Evolutionary conservation across 2,113 vertebrate species (phyloP), one percentile per base, ranked within the genome.

Genomic region (Ochotona princeps): DNA sequence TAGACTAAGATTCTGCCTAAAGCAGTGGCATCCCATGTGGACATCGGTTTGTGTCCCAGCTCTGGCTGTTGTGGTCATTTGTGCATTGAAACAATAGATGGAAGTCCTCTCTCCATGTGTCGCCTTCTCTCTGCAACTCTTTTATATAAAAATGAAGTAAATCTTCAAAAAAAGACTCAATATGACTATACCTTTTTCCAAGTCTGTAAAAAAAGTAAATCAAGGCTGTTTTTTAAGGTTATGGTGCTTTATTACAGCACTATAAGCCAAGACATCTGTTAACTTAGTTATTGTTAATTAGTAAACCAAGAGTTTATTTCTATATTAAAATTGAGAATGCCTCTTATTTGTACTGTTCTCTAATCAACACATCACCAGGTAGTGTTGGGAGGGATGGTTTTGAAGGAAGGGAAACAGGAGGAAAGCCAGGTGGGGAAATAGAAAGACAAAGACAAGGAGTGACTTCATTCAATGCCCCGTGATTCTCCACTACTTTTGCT

Each of bases 251-350:
- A 10, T 38, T 49, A 12, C 25, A 35, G 8, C 30, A 28, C 15
- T 32, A 44, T 14, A 38, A 83, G n/a, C 13, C 76, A 63, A 63
- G 63, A 51, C 18, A 65, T 65, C 44, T 70, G 26, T 35, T 78
- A 82, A 88, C 9, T 88, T 89, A 44, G 38, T 61, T 63, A 60
- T 75, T 73, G 28, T 75, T 47, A 93, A 49, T 89, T 51, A 76
- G 2, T 30, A 74, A 79, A 47, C 80, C 79, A 84, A 84, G 30
- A 51, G 0, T 60, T 47, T 74, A 51, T 72, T 30, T 66, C 18
- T 38, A n/a, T 6, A 44, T 87, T 35, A 72, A 90, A 75, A 5
- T 30, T 28, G 12, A 57, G 25, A 26, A 35, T 21, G 21, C 5
- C n/a, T 83, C 90, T 89, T n/a, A 80, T 25, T 47, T 74, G 14